Percentiles rank a stretch among this genome's conserved stretches.
Evolutionary conservation across 1,140 invertebrate species (phyloP).

Genomic region (Neodiprion lecontei): DNA sequence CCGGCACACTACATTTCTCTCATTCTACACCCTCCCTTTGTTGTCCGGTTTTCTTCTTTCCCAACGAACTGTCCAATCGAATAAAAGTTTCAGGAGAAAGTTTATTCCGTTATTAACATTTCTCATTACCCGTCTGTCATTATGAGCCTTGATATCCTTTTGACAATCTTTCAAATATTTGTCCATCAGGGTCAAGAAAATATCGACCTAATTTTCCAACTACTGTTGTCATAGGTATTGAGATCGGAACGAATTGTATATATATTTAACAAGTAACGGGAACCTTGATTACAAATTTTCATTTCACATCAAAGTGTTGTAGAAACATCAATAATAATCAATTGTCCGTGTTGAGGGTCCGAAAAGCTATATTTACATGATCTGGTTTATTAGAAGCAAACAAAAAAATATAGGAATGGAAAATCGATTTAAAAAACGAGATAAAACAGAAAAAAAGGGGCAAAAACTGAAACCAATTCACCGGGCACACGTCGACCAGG

Average conservation of each 20-base stretch:
- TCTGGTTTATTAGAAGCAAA: background rate
- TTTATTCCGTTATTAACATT: no score
- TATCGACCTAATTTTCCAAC: no score
- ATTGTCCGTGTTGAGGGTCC: background rate
- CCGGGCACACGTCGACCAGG: background rate
- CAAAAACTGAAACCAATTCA: background rate
- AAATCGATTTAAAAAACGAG: background rate
- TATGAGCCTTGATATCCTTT: no score
- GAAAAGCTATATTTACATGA: background rate
- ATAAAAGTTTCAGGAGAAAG: background rate
- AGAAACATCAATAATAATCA: constrained; percentile 1
- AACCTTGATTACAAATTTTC: no score
- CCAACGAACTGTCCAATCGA: background rate
- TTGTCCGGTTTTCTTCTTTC: background rate
- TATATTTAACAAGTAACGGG: no score
- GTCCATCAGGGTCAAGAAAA: no score
- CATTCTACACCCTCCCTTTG: constrained; percentile 9
- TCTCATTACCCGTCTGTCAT: no score
- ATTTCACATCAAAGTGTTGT: background rate
- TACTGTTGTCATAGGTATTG: no score
- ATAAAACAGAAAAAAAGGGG: background rate
- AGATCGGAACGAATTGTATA: no score
- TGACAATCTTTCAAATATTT: no score
- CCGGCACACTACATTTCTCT: constrained; percentile 23
- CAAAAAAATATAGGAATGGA: no score